Conservation (phyloP, 2,113 vertebrate genomes). For the Pseudonaja textilis region DNA sequence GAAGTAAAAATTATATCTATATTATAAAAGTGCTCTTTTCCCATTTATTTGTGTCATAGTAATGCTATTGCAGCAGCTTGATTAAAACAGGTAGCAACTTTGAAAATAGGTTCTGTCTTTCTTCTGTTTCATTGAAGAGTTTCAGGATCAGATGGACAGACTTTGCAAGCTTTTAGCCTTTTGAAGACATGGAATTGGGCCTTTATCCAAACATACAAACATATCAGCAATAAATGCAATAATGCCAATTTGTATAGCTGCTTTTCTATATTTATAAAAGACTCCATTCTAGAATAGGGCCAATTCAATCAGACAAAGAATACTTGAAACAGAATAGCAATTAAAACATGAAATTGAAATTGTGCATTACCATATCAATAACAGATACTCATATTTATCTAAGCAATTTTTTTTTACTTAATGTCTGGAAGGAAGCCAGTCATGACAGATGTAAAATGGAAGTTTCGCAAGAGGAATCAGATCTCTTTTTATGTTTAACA, state of each 20-base stretch:
- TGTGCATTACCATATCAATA: not conserved
- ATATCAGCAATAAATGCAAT: not conserved
- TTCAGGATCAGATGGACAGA: not conserved
- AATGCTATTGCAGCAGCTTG: not conserved
- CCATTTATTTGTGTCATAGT: not conserved
- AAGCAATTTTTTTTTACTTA: not conserved
- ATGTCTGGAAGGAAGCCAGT: not conserved
- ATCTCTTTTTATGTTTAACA: not conserved
- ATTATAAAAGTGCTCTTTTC: not conserved
- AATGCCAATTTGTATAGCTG: not conserved
- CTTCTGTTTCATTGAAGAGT: not conserved
- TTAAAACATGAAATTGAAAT: slow-evolving; percentile 6
- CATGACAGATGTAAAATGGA: not conserved
- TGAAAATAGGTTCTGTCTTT: not conserved
- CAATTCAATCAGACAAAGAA: not conserved
- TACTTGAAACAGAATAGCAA: not conserved
- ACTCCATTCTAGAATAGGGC: not conserved
- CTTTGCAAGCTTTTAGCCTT: not conserved
- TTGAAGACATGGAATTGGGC: not conserved
- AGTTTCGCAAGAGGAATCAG: not conserved
- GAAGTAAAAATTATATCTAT: not conserved
- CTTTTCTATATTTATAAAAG: not conserved
- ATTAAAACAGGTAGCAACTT: not conserved
- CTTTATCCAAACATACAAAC: not conserved
- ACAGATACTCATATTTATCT: not conserved